A percentile compares a stretch with the other conserved stretches of the same genome.
phyloP scores from a whole-genome alignment of 2,888 invertebrate species.

The Leptinotarsa peninsularis region DNA sequence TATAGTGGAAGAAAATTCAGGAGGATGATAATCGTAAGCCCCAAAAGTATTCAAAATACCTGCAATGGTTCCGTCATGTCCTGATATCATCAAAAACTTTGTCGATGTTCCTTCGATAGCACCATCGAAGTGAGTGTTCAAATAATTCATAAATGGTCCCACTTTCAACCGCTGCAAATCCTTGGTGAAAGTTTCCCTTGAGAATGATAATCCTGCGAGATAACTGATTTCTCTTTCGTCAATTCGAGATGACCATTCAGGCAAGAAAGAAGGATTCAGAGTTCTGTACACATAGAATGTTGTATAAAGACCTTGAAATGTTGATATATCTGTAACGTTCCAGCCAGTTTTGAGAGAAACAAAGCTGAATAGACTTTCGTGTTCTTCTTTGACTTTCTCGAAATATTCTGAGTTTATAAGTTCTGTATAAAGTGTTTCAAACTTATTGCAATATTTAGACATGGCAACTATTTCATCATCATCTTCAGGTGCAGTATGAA shows the following conservation, averaged over 20 bases:
- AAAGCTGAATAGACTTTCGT: slow-evolving; percentile 12
- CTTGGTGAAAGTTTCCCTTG: slow-evolving; percentile 69
- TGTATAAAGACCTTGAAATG: slow-evolving; percentile 21
- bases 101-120: slow-evolving; percentile 54
- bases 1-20: slow-evolving; percentile 77
- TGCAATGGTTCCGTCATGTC: slow-evolving; percentile 84
- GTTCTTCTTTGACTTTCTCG: slow-evolving; percentile 26
- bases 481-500: slow-evolving; percentile 70
- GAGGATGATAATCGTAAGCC: slow-evolving; percentile 75
- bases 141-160: slow-evolving; percentile 78
- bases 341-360: slow-evolving; percentile 35
- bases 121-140: slow-evolving; percentile 72
- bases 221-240: slow-evolving; percentile 64
- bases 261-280: slow-evolving; percentile 35
- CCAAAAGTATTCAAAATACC: slow-evolving; percentile 78
- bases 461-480: slow-evolving; percentile 60
- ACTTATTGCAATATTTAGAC: slow-evolving; percentile 65
- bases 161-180: slow-evolving; percentile 71
- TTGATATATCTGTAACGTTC: slow-evolving; percentile 29
- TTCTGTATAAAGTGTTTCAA: slow-evolving; percentile 22
- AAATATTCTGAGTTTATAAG: slow-evolving; percentile 27
- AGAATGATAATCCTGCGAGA: slow-evolving; percentile 73
- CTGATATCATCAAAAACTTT: slow-evolving; percentile 80
- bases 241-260: slow-evolving; percentile 30
- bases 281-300: slow-evolving; percentile 33